Base-by-base conservation (phyloP, 2,888 invertebrate genomes). In the Apocheima hispidaria region DNA sequence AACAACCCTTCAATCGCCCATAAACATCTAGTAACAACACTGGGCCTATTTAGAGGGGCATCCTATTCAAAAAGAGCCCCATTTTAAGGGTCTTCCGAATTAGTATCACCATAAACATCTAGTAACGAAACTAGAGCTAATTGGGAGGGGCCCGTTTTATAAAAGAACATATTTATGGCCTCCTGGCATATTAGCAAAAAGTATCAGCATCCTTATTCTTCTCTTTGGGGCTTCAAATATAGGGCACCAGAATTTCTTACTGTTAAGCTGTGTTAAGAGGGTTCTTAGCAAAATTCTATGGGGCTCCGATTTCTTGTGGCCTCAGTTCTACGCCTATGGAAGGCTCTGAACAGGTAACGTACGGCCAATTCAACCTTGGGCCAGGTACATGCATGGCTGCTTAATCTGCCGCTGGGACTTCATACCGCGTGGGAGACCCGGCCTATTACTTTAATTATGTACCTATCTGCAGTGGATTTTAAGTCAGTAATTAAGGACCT, bases 361-460 rank as follows among this genome's bases (percentile, higher is more conserved):
- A 43, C 46, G 41, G 28, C 10, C 43, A 36, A 51, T 52, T 52
- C 48, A 52, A 26, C 59, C 57, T 51, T 60, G 54, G 54, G 49
- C 16, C 21, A 41, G 33, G 26, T 49, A 20, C 6, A 16, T 30
- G n/a, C 36, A 35, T 12, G 28, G 44, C 20, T 50, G 44, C 49
- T 48, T 54, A 54, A 14, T 60, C 56, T 51, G 62, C 55, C 56
- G 56, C 41, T 23, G 49, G 43, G 71, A 73, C 77, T 79, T 50
- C 54, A 49, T 73, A 69, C 63, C 53, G 75, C 70, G 79, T 80
- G 81, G 79, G 81, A 78, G 74, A 73, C 72, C 69, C 60, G 77
- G 68, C 70, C 77, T 69, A 79, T 79, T 78, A 79, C 16, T 38
- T 7, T 26, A 18, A 38, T 18, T 26, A 38, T 26, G 23, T 36